A percentile compares a stretch with the other conserved stretches of the same genome.
Conservation (phyloP, 2,797 vertebrate genomes). For the Masticophis lateralis region DNA sequence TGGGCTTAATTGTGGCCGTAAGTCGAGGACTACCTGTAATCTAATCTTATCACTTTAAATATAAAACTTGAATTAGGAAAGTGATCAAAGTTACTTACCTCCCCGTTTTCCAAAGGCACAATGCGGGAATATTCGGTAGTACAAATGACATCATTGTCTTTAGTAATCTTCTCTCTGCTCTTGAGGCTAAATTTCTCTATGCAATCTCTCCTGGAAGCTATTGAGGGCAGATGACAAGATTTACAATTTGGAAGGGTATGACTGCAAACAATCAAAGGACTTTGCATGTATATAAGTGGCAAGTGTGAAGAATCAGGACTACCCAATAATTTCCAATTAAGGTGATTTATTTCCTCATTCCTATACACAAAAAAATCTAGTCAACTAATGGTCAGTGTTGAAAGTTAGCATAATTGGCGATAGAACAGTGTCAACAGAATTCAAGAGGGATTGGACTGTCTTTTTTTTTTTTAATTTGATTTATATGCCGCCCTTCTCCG, state of each 20-base stretch:
- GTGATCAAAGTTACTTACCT: slow-evolving; percentile 72
- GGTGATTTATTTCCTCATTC: background rate
- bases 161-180: slow-evolving; percentile 82
- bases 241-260: background rate
- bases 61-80: background rate
- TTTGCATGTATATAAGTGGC: too few species aligned
- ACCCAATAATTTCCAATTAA: background rate
- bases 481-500: too few species aligned
- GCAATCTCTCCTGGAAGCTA: slow-evolving; percentile 93
- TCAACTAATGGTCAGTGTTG: background rate
- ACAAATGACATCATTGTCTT: slow-evolving; percentile 84
- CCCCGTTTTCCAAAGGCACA: slow-evolving; percentile 93
- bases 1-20: background rate
- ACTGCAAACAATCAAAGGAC: too few species aligned
- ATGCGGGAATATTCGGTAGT: slow-evolving; percentile 92
- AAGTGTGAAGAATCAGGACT: background rate
- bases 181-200: slow-evolving; percentile 87
- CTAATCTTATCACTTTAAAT: background rate
- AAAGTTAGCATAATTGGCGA: background rate
- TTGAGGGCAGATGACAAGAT: background rate
- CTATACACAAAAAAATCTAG: background rate
- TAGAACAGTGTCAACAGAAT: background rate
- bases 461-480: too few species aligned
- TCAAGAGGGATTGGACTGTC: background rate
- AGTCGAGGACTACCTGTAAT: background rate